These are phyloP conservation scores for Amphibalanus amphitrite DNA, from an alignment of 1,140 invertebrate species.

Conservation along the genomic window DNA sequence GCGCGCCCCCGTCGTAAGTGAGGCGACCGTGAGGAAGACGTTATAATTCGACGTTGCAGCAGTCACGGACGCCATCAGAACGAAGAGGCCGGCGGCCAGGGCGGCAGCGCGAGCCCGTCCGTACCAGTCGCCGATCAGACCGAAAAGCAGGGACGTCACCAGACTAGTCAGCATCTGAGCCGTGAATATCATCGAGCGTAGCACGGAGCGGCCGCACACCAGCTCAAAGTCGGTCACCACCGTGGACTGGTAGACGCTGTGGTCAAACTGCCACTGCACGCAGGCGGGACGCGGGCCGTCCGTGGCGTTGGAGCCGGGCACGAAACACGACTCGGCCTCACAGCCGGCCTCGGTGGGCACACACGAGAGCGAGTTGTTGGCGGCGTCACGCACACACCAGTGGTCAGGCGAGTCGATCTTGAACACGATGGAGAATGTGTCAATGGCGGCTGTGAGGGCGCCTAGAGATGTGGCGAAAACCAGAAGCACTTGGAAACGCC, in stretches of 20 bases:
- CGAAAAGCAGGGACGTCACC: constrained; percentile 14
- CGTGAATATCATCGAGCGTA: constrained; percentile 3
- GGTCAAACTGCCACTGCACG: constrained; percentile 16
- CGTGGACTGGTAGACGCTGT: constrained; percentile 17
- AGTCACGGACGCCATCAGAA: background rate
- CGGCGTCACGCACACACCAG: background rate
- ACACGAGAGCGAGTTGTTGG: background rate
- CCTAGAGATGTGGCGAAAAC: background rate
- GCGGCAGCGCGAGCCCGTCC: constrained; percentile 14
- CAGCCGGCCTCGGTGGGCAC: background rate
- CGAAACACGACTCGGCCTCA: background rate
- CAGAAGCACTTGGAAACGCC: background rate
- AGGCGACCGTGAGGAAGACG: too few species aligned
- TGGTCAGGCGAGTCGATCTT: background rate
- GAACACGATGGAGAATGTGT: background rate
- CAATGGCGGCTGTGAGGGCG: background rate
- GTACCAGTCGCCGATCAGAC: constrained; percentile 15
- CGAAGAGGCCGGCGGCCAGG: background rate
- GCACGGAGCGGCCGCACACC: background rate
- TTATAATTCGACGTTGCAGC: too few species aligned
- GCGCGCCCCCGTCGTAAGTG: background rate
- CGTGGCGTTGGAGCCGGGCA: background rate
- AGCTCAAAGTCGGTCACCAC: constrained; percentile 16
- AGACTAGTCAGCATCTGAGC: constrained; percentile 16
- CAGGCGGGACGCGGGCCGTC: background rate